phyloP scores from a whole-genome alignment of 2,797 vertebrate genomes.

The Amphiprion clarkii region DNA sequence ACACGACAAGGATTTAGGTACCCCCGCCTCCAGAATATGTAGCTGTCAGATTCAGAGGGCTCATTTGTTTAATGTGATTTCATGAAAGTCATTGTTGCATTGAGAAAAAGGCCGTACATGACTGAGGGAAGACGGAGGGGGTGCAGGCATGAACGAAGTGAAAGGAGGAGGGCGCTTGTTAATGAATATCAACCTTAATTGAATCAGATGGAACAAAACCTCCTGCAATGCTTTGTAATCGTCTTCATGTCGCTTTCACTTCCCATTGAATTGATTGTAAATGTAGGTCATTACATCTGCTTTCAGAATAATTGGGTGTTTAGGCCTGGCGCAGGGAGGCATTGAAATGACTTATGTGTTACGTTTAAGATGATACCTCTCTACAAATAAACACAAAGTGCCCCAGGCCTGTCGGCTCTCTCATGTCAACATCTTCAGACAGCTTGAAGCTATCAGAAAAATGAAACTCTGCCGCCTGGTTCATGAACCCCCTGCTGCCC shows the following conservation, averaged over 20 bases:
- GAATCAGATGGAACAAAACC: conserved; percentile 78
- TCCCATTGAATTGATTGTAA: conserved; percentile 73
- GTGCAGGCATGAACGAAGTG: conserved; percentile 15
- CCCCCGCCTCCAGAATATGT: conserved; percentile 58
- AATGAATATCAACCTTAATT: conserved; percentile 80
- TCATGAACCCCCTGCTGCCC: conserved; percentile 39
- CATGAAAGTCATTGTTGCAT: conserved; percentile 63
- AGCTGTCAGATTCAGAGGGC: conserved; percentile 63
- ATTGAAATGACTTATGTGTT: conserved; percentile 39
- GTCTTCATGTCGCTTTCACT: conserved; percentile 78
- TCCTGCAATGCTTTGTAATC: conserved; percentile 71
- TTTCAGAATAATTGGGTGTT: conserved; percentile 52
- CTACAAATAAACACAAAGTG: conserved; percentile 6
- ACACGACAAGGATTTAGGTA: conserved; percentile 60
- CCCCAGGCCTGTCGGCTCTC: conserved; percentile 18
- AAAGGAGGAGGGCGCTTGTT: conserved; percentile 47
- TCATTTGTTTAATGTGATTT: conserved; percentile 80
- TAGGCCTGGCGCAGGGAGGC: conserved; percentile 42
- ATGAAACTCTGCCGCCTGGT: conserved; percentile 9
- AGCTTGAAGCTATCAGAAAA: conserved; percentile 44
- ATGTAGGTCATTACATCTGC: conserved; percentile 68
- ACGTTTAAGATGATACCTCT: conserved; percentile 30
- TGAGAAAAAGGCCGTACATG: conserved; percentile 58
- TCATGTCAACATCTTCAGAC: conserved; percentile 47
- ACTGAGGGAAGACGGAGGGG: conserved; percentile 54